Evolutionary conservation across 2,888 invertebrate genomes (phyloP).

Genomic region (Eupeodes latifasciatus): DNA sequence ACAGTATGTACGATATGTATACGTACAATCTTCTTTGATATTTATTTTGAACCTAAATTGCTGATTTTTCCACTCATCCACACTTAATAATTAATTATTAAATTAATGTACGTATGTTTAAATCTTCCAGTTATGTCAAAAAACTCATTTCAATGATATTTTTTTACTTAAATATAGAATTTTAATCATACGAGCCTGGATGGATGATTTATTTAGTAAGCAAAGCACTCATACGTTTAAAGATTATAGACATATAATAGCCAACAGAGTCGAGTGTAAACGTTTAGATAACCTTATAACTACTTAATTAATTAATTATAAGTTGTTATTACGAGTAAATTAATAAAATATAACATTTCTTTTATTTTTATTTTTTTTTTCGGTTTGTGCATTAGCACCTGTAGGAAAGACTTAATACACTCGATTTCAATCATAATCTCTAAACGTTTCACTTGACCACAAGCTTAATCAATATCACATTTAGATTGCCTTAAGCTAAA

Average conservation of each 20-base stretch:
- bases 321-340: neutral
- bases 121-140: slow-evolving; percentile 23
- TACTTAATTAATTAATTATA: neutral
- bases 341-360: neutral
- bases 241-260: no score
- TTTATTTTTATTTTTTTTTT: neutral
- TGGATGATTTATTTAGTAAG: no score
- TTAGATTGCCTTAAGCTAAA: neutral
- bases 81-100: no score
- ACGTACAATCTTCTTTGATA: no score
- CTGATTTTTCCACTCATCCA: no score
- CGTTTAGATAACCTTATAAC: neutral
- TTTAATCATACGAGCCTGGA: neutral
- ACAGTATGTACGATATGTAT: no score
- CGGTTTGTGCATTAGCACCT: slow-evolving; percentile 6
- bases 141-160: slow-evolving; percentile 29
- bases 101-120: neutral
- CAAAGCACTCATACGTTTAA: no score
- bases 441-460: slow-evolving; percentile 41
- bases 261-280: no score
- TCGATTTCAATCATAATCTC: slow-evolving; percentile 20
- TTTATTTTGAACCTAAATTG: no score
- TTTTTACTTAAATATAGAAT: neutral
- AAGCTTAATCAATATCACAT: neutral
- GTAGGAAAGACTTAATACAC: slow-evolving; percentile 3